phyloP scores from a whole-genome alignment of 2,113 vertebrate species.

The Rostratula benghalensis region DNA sequence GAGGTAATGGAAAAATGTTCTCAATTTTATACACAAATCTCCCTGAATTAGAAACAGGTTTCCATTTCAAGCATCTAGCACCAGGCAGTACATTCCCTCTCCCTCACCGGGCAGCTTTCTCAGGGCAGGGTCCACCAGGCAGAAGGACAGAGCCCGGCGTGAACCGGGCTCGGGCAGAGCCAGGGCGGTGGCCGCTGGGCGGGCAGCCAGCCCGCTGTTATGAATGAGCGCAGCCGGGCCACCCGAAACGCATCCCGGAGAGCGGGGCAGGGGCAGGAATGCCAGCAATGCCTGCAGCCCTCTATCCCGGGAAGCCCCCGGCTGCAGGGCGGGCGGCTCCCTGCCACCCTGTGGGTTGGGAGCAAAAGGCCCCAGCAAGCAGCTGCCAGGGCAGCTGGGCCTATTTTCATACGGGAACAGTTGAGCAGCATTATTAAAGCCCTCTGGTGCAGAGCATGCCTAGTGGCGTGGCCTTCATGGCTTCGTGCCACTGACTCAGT shows the following conservation, averaged over 20 bases:
- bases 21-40: constrained; percentile 13
- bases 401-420: neutral
- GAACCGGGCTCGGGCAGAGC: neutral
- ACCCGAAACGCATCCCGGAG: neutral
- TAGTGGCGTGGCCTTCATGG: fast-evolving
- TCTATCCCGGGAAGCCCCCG: neutral
- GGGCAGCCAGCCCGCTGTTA: fast-evolving
- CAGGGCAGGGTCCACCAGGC: neutral
- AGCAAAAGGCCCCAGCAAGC: neutral
- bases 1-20: constrained; percentile 27
- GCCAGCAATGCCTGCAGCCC: neutral
- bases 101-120: neutral
- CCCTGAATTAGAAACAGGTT: neutral
- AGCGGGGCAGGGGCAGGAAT: neutral
- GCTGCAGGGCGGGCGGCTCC: neutral
- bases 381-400: neutral
- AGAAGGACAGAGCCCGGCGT: neutral
- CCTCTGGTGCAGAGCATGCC: neutral
- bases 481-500: neutral
- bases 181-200: fast-evolving
- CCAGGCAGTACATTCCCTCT: neutral
- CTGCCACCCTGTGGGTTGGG: neutral
- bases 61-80: neutral
- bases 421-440: neutral
- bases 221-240: neutral